These are phyloP conservation scores for Stenolophus ochropezus DNA, from an alignment of 2,888 invertebrate genomes.

Conservation along the genomic window DNA sequence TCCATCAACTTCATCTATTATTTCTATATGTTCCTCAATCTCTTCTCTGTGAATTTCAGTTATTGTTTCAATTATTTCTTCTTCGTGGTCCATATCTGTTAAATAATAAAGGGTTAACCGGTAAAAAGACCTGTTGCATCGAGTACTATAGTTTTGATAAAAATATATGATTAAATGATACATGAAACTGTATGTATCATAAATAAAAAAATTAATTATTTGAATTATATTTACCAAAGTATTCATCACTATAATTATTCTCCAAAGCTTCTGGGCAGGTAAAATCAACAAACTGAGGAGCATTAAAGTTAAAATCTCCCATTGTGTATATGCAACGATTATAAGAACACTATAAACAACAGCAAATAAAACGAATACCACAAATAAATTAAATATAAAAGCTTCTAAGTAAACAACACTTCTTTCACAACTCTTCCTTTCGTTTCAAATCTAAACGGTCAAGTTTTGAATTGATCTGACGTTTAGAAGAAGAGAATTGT, in stretches of 20 bases:
- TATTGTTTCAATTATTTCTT: constrained; percentile 9
- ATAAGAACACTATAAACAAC: background rate
- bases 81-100: constrained; percentile 51
- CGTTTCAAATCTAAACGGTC: constrained; percentile 41
- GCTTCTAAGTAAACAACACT: constrained; percentile 1
- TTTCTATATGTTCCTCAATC: background rate
- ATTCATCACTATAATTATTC: constrained; percentile 52
- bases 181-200: background rate
- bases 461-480: constrained; percentile 37
- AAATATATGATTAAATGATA: background rate
- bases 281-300: constrained; percentile 61
- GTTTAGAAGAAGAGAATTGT: constrained; percentile 40
- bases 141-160: background rate
- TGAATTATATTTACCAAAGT: constrained; percentile 60
- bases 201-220: background rate
- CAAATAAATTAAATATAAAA: constrained; percentile 17
- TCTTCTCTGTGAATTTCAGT: background rate
- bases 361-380: background rate
- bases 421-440: background rate
- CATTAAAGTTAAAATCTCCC: constrained; percentile 58
- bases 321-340: too few relatives aligned
- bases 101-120: constrained; percentile 13
- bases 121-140: constrained; percentile 5
- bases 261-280: constrained; percentile 31
- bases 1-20: background rate